A percentile compares a stretch with the other conserved stretches of the same genome.
Evolutionary conservation across 1,140 invertebrate species (phyloP).

Genomic region (Cephus cinctus): DNA sequence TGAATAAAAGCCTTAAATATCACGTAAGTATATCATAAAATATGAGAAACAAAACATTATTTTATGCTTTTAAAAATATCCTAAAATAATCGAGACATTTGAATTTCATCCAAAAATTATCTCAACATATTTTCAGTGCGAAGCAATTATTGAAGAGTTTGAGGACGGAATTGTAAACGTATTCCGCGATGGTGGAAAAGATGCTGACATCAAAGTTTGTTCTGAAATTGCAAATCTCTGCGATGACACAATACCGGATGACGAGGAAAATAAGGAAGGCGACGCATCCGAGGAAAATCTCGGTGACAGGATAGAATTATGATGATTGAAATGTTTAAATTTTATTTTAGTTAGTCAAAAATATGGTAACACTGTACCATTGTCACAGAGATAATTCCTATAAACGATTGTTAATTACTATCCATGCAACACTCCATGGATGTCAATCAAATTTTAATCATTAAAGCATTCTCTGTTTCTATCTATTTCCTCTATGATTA

Average conservation of each 20-base stretch:
- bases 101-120: conserved; percentile 3
- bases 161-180: conserved; percentile 60
- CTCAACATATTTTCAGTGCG: conserved; percentile 53
- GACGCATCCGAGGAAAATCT: too few species aligned
- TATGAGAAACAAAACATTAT: conserved; percentile 8
- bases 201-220: conserved; percentile 52
- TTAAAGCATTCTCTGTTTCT: too few species aligned
- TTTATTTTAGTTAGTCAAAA: too few species aligned
- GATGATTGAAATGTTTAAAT: too few species aligned
- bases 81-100: conserved; percentile 11
- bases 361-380: too few species aligned
- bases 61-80: conserved; percentile 10
- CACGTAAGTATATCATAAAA: conserved; percentile 62
- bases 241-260: conserved; percentile 35
- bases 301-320: too few species aligned
- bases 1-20: conserved; percentile 79
- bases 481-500: too few species aligned
- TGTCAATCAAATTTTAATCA: too few species aligned
- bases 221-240: conserved; percentile 47
- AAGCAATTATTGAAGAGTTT: conserved; percentile 61
- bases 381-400: too few species aligned
- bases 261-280: conserved; percentile 44
- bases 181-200: conserved; percentile 41
- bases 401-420: too few species aligned
- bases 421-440: too few species aligned